phyloP scores from a whole-genome alignment of 2,888 invertebrate genomes.

The Drymonia ruficornis region DNA sequence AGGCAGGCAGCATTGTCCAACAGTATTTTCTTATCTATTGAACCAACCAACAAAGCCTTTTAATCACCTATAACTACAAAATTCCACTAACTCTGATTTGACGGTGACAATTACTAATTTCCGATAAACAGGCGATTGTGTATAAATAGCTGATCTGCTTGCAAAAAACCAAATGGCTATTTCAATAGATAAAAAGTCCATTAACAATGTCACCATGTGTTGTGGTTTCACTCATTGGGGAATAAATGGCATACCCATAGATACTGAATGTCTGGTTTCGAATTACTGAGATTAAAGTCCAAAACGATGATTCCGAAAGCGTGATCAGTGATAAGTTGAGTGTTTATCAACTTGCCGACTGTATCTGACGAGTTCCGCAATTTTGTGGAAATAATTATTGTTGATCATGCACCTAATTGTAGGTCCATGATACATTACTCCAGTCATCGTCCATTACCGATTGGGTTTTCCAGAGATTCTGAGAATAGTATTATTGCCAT shows the following conservation, averaged over 20 bases:
- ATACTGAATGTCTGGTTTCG: constrained; percentile 29
- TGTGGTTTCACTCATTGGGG: constrained; percentile 21
- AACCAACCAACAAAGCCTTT: no score
- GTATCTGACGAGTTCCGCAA: no score
- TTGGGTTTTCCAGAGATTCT: no score
- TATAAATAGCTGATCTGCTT: constrained; percentile 3
- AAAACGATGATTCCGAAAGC: background rate
- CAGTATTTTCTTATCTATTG: no score
- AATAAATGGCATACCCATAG: constrained; percentile 29
- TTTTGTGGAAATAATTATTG: no score
- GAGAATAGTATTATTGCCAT: no score
- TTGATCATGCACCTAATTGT: no score
- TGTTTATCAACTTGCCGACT: no score
- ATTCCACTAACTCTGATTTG: background rate
- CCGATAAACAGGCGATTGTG: background rate
- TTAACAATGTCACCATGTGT: constrained; percentile 37
- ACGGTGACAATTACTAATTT: background rate
- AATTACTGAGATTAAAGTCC: constrained; percentile 26
- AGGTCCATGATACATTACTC: no score
- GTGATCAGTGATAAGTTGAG: background rate
- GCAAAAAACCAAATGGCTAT: constrained; percentile 20
- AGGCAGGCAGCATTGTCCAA: no score
- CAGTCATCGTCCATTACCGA: no score
- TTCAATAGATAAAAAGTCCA: constrained; percentile 45
- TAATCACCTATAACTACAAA: no score